Evolutionary conservation across 2,113 vertebrate genomes (phyloP).

Genomic region (Solenodon paradoxus): DNA sequence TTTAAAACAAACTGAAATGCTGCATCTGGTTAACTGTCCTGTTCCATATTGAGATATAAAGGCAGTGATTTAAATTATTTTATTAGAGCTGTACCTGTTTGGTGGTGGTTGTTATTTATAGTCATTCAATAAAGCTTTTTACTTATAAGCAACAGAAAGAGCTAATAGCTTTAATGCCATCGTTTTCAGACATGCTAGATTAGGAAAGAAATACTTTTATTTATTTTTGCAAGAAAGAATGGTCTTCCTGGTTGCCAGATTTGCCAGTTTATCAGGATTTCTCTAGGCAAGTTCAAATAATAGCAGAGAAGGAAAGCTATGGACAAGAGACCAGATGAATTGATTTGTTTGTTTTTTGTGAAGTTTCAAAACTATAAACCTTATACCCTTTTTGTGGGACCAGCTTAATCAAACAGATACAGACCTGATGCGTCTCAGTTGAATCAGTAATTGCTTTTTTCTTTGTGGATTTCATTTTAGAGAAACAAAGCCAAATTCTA

Average conservation of each 20-base stretch:
- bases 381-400: not conserved
- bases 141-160: not conserved
- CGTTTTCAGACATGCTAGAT: not conserved
- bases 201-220: constrained; percentile 20
- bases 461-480: constrained; percentile 68
- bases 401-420: constrained; percentile 14
- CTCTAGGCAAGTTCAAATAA: not conserved
- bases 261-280: not conserved
- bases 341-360: not conserved
- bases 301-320: not conserved
- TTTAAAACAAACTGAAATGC: constrained; percentile 41
- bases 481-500: constrained; percentile 59
- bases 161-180: not conserved
- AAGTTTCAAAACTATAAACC: not conserved
- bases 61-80: not conserved
- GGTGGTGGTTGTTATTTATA: not conserved
- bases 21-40: not conserved
- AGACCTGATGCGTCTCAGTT: constrained; percentile 27
- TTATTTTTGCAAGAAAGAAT: constrained; percentile 39
- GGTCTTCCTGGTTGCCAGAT: not conserved
- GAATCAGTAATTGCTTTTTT: constrained; percentile 58
- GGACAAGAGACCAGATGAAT: not conserved
- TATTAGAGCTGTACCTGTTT: not conserved
- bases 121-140: not conserved
- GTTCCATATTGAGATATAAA: not conserved